phyloP scores from a whole-genome alignment of 1,140 invertebrate species.

The Plutomurus gul region DNA sequence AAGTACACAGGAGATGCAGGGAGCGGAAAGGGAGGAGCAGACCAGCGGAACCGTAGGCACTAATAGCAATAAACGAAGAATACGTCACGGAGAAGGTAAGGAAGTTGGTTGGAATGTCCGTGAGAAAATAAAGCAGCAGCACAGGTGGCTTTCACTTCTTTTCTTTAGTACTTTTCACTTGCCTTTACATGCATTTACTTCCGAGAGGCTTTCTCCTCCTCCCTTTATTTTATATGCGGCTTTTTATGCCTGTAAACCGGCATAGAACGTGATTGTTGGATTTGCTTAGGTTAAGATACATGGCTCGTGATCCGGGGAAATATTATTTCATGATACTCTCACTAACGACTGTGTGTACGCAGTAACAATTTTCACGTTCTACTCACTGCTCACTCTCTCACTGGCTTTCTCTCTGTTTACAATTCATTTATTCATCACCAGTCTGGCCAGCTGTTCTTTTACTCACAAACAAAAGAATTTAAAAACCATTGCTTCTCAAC shows the following conservation, averaged over 20 bases:
- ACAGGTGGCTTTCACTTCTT: conserved; percentile 23
- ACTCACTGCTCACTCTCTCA: too few species aligned
- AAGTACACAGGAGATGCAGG: too few species aligned
- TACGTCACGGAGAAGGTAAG: neutral
- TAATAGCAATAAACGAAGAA: neutral
- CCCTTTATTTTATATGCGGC: neutral
- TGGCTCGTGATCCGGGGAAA: neutral
- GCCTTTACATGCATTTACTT: conserved; percentile 27
- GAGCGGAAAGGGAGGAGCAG: too few species aligned
- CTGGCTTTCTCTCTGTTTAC: neutral
- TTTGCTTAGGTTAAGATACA: too few species aligned
- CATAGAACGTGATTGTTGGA: too few species aligned
- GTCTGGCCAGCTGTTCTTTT: too few species aligned
- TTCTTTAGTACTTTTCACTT: conserved; percentile 22
- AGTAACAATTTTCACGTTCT: neutral
- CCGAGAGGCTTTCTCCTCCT: neutral
- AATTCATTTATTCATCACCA: neutral
- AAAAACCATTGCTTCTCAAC: too few species aligned
- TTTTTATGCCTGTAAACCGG: conserved; percentile 14
- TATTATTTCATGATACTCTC: conserved; percentile 12
- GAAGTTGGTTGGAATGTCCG: conserved; percentile 14
- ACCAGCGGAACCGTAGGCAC: neutral
- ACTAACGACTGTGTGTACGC: neutral
- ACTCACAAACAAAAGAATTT: too few species aligned
- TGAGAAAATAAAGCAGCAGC: conserved; percentile 18